These are phyloP conservation scores for Nyctibius grandis DNA, from an alignment of 2,797 vertebrate genomes.

Conservation along the genomic window DNA sequence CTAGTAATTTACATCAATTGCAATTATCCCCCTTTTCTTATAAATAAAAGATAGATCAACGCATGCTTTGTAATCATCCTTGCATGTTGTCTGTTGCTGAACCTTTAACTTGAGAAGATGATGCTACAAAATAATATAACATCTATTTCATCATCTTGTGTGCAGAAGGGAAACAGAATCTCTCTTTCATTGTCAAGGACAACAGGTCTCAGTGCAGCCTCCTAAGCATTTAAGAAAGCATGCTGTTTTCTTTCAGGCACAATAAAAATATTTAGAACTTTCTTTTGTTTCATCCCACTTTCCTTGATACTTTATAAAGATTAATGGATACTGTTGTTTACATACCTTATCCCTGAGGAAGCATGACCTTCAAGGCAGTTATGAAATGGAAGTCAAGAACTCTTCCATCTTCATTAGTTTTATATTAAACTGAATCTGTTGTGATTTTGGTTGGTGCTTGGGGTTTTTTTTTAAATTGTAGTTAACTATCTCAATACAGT, in stretches of 20 bases:
- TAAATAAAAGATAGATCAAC: not conserved
- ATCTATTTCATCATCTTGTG: not conserved
- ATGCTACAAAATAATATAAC: not conserved
- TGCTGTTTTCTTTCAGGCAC: not conserved
- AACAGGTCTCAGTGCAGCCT: not conserved
- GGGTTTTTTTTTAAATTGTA: not conserved
- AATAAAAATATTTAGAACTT: not conserved
- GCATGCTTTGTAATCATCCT: not conserved
- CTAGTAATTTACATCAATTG: not conserved
- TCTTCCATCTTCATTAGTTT: conserved; percentile 22
- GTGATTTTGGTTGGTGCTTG: not conserved
- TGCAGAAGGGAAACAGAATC: not conserved
- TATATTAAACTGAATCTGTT: not conserved
- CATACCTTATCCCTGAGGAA: not conserved
- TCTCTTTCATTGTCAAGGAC: not conserved
- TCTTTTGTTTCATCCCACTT: not conserved
- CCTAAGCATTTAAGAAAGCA: not conserved
- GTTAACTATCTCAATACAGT: not conserved
- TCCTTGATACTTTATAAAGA: not conserved
- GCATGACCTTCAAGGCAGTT: not conserved
- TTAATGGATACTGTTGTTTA: not conserved
- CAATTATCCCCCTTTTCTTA: not conserved
- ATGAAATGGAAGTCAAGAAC: not conserved
- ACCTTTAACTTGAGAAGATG: not conserved
- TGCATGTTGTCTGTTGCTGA: not conserved